Evolutionary conservation across 2,888 invertebrate species (phyloP).

Genomic region (Colostygia pectinataria): DNA sequence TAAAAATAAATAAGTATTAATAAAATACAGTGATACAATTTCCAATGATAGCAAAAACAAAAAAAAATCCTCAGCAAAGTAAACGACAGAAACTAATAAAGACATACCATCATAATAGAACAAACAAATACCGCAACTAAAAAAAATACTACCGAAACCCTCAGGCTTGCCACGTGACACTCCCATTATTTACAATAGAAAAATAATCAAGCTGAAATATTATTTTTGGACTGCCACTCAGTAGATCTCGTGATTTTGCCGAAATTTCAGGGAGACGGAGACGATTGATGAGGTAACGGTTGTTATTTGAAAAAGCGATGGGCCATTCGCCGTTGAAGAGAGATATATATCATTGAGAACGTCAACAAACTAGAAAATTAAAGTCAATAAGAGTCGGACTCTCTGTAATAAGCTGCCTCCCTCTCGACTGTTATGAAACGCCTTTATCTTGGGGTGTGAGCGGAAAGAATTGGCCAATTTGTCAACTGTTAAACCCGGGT

Average conservation of each 20-base stretch:
- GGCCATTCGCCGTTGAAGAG: conserved; percentile 68
- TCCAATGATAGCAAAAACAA: conserved; percentile 5
- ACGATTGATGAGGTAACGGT: conserved; percentile 74
- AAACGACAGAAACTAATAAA: conserved; percentile 21
- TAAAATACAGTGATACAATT: conserved; percentile 9
- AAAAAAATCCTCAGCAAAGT: conserved; percentile 1
- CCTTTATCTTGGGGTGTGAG: conserved; percentile 58
- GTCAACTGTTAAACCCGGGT: conserved; percentile 62
- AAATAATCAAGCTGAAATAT: conserved; percentile 78
- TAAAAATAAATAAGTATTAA: too few species aligned
- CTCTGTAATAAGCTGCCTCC: conserved; percentile 65
- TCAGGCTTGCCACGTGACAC: conserved; percentile 55
- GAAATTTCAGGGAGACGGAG: conserved; percentile 59
- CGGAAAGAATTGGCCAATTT: conserved; percentile 73
- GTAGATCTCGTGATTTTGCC: conserved; percentile 74
- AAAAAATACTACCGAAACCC: conserved; percentile 41
- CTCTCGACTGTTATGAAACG: conserved; percentile 63
- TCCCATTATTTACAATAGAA: conserved; percentile 78
- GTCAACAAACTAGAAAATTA: conserved; percentile 81
- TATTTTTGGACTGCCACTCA: conserved; percentile 62
- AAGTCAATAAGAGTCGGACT: conserved; percentile 73
- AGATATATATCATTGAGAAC: conserved; percentile 78
- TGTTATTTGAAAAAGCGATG: conserved; percentile 82
- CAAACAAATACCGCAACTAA: conserved; percentile 28
- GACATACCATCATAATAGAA: conserved; percentile 8